Base-by-base conservation (phyloP, 2,113 vertebrate species). In the Antennarius striatus region DNA sequence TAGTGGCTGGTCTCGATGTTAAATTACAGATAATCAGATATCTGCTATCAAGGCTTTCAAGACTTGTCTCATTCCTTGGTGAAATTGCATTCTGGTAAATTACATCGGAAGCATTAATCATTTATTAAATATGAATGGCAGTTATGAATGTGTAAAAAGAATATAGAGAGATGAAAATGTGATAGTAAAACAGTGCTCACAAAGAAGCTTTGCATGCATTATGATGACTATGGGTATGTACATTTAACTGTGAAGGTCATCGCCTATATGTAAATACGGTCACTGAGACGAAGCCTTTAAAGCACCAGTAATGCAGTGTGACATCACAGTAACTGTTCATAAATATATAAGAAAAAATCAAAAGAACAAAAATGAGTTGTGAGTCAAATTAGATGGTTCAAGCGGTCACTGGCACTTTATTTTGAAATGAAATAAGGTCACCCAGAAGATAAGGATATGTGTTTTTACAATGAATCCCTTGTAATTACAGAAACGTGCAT, bases 241-340 rank as follows among this genome's bases (percentile, higher is more conserved):
- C 47, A 50, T 52, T 63, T 61, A 45, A 36, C 56, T 63, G 57
- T 62, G 36, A 50, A 43, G 71, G 49, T 61, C 8, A 54, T 56
- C 30, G 42, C 7, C 10, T 48, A 3, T 29, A 46, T 66, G 54
- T 55, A 59, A 30, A 48, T 28, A 14, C 11, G 4, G 51, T 32
- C 50, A 48, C 10, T 46, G 17, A n/a, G 40, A 56, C 22, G 53
- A 32, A 36, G 42, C 48, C 43, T 17, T 43, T 9, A 58, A 53
- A 43, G 14, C 16, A 48, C 68, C n/a, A 7, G n/a, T 30, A 46
- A 43, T 12, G 32, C 28, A 36, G 6, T 56, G 54, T 5, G 45
- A 52, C 14, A 11, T 57, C 1, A 55, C 36, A 46, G 32, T 36
- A 17, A 46, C 60, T 53, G 22, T 2, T 1, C 22, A 22, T 22